Percentiles rank a stretch among this genome's conserved stretches.
These are phyloP conservation scores for Carassius auratus DNA, from an alignment of 2,113 vertebrate species.

Conservation along the genomic window DNA sequence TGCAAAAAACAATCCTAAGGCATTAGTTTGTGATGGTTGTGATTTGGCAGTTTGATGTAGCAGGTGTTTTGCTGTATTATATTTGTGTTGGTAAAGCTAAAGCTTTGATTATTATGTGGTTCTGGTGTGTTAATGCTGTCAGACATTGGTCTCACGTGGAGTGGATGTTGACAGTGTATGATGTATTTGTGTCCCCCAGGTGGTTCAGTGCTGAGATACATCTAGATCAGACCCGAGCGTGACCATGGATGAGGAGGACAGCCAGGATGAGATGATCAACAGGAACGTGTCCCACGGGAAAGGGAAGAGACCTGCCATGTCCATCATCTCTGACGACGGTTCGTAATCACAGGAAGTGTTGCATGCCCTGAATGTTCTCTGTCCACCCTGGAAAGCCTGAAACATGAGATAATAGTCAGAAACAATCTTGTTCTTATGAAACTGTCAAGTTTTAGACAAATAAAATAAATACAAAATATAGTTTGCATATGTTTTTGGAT, in stretches of 20 bases:
- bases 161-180: background rate
- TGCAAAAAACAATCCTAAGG: background rate
- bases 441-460: background rate
- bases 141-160: background rate
- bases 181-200: background rate
- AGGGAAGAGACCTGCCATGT: slow-evolving; percentile 66
- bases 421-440: background rate
- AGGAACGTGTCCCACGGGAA: slow-evolving; percentile 73
- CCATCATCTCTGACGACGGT: slow-evolving; percentile 78
- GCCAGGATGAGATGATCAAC: slow-evolving; percentile 87
- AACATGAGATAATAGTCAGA: background rate
- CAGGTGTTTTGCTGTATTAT: too few species aligned
- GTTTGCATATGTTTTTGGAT: background rate
- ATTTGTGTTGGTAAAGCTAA: background rate
- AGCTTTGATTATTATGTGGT: background rate
- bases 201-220: background rate
- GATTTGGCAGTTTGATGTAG: too few species aligned
- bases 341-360: background rate
- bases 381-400: background rate
- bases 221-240: slow-evolving; percentile 73
- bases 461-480: too few species aligned
- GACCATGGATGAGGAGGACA: slow-evolving; percentile 91
- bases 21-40: background rate
- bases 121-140: background rate
- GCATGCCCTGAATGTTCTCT: background rate